phyloP scores from a whole-genome alignment of 37 sponge, comb jelly and placozoan genomes.

The Ianthella basta region DNA sequence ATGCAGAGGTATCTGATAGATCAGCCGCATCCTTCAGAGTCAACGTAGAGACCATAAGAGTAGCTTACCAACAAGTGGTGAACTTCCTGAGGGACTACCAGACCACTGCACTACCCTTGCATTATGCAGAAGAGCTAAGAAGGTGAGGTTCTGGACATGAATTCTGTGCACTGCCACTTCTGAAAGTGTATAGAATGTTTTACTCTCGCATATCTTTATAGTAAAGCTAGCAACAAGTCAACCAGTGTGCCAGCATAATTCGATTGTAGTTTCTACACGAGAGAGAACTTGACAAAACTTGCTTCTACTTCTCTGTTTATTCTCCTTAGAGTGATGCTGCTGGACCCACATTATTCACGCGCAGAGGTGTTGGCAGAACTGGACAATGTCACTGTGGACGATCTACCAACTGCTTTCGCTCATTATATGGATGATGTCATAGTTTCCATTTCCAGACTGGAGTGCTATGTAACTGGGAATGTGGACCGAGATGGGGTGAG shows the following conservation, averaged over 20 bases:
- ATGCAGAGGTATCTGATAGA: too few species aligned
- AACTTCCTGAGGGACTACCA: constrained; percentile 47
- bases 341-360: constrained; percentile 51
- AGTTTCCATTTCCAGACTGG: constrained; percentile 8
- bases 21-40: too few species aligned
- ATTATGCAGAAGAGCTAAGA: constrained; percentile 37
- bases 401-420: background rate
- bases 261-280: too few species aligned
- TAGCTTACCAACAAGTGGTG: background rate
- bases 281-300: too few species aligned
- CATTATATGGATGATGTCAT: background rate
- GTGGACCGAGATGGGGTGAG: constrained; percentile 20
- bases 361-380: constrained; percentile 35
- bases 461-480: constrained; percentile 66
- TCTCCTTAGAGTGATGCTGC: constrained; percentile 67
- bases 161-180: too few species aligned
- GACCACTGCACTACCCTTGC: constrained; percentile 38
- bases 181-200: too few species aligned
- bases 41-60: too few species aligned
- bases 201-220: too few species aligned
- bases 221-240: too few species aligned
- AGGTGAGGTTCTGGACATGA: background rate
- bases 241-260: too few species aligned
- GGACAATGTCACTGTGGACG: background rate
- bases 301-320: too few species aligned